phyloP scores from a whole-genome alignment of 2,888 invertebrate species.

The Mythimna impura region DNA sequence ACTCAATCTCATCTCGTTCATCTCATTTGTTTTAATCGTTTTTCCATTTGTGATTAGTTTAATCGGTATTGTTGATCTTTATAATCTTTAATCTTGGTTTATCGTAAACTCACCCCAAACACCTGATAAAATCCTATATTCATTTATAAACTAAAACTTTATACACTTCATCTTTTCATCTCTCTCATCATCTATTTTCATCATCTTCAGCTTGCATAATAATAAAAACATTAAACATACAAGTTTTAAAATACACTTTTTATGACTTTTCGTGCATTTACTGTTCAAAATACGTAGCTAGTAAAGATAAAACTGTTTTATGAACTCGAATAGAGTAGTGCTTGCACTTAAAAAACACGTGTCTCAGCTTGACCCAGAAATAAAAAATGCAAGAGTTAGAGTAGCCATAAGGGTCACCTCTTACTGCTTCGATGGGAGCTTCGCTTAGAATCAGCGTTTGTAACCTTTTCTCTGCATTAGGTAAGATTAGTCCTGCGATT shows the following conservation, averaged over 20 bases:
- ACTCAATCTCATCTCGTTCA: too few species aligned
- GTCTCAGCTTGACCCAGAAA: slow-evolving; percentile 61
- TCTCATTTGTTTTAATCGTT: too few species aligned
- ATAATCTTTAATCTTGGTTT: too few species aligned
- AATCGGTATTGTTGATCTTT: too few species aligned
- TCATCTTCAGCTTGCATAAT: neutral
- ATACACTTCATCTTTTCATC: too few species aligned
- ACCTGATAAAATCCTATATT: neutral
- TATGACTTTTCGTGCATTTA: slow-evolving; percentile 42
- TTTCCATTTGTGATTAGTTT: too few species aligned
- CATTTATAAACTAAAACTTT: neutral
- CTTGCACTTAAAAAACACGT: slow-evolving; percentile 63
- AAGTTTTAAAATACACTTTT: slow-evolving; percentile 23
- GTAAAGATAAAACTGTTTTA: slow-evolving; percentile 41
- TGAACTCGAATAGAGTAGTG: slow-evolving; percentile 39
- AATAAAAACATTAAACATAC: slow-evolving; percentile 12
- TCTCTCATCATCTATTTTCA: too few species aligned
- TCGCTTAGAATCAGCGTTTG: slow-evolving; percentile 23
- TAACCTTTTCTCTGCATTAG: neutral
- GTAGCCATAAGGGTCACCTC: slow-evolving; percentile 43
- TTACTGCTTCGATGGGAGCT: slow-evolving; percentile 32
- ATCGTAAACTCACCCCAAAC: too few species aligned
- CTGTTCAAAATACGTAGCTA: slow-evolving; percentile 19
- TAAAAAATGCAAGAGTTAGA: slow-evolving; percentile 56
- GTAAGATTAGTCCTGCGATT: neutral